A percentile compares a stretch with the other conserved stretches of the same genome.
phyloP scores from a whole-genome alignment of 2,113 vertebrate genomes.

The Xenopus tropicalis region UCB_Xtro_10.0 CM004450.2:60080001-60080500 shows the following conservation, averaged over 20 bases:
- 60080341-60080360: not conserved
- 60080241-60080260: not conserved
- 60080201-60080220: not conserved
- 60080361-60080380: not conserved
- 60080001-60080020: constrained; percentile 23
- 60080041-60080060: constrained; percentile 23
- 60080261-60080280: not conserved
- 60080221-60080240: not conserved
- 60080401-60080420: too few relatives aligned
- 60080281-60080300: not conserved
- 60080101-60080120: not conserved
- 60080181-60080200: constrained; percentile 3
- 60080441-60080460: too few relatives aligned
- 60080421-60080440: too few relatives aligned
- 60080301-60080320: not conserved
- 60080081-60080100: not conserved
- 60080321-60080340: not conserved
- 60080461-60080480: too few relatives aligned
- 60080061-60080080: constrained; percentile 12
- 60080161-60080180: constrained; percentile 6
- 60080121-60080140: constrained; percentile 14
- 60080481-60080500: too few relatives aligned
- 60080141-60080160: constrained; percentile 12
- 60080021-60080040: constrained; percentile 1
- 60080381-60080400: not conserved